These are phyloP conservation scores for Synchiropus splendidus DNA, from an alignment of 2,113 vertebrate genomes.

Conservation along the genomic window DNA sequence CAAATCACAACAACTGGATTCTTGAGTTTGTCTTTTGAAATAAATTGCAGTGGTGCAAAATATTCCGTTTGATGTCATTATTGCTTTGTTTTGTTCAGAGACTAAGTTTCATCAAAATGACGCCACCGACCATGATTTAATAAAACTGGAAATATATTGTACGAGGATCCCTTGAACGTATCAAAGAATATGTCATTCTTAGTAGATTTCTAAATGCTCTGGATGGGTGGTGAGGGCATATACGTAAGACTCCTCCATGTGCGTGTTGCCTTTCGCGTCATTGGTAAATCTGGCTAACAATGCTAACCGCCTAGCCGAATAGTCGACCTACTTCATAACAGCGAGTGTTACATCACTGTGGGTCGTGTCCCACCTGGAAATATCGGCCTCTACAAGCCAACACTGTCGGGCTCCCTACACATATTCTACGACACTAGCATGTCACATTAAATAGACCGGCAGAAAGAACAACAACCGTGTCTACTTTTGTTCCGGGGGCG, in stretches of 20 bases:
- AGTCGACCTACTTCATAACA: conserved; percentile 41
- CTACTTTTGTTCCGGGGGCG: conserved; percentile 30
- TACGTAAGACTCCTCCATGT: no score
- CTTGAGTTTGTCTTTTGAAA: no score
- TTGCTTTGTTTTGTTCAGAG: no score
- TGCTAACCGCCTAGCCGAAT: conserved; percentile 5
- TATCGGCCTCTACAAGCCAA: conserved; percentile 6
- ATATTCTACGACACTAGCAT: conserved; percentile 9
- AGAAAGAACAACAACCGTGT: background rate
- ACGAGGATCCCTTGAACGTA: conserved; percentile 20
- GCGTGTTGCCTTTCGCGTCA: no score
- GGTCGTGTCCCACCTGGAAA: conserved; percentile 34
- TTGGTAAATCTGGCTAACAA: no score
- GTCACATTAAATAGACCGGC: conserved; percentile 9
- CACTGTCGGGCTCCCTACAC: background rate
- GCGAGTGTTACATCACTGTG: conserved; percentile 47
- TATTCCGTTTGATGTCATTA: no score
- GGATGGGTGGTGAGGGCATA: conserved; percentile 9
- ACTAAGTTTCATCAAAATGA: no score
- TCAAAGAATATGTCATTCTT: background rate
- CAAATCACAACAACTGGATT: no score
- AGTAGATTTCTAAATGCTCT: conserved; percentile 21
- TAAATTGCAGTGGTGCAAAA: no score
- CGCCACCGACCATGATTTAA: no score
- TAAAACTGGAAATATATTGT: background rate